Conservation (phyloP, 2,888 invertebrate species). For the Sinentomon sp. region DNA sequence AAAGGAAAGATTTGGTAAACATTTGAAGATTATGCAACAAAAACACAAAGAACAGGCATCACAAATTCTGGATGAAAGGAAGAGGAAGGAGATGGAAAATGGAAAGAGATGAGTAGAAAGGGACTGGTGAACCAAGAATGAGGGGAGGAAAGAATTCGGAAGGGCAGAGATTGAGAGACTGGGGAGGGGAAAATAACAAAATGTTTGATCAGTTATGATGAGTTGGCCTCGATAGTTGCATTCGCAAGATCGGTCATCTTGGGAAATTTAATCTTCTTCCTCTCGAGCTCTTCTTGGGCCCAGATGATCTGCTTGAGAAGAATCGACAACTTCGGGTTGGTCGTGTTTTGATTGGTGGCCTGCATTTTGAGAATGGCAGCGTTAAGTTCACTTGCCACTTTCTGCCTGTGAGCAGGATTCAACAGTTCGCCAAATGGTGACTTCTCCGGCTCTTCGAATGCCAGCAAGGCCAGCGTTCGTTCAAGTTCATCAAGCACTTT, state of each 20-base stretch:
- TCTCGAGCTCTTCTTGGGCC: constrained; percentile 85
- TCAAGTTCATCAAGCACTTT: constrained; percentile 26
- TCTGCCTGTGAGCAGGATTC: constrained; percentile 76
- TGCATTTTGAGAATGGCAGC: constrained; percentile 89
- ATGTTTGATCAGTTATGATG: no score
- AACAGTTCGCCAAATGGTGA: constrained; percentile 87
- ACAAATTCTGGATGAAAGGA: no score
- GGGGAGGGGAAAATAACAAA: no score
- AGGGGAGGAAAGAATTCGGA: no score
- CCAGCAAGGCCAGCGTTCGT: constrained; percentile 67
- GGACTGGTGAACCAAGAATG: no score
- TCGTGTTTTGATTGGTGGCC: constrained; percentile 63
- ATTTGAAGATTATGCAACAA: no score
- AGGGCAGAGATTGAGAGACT: no score
- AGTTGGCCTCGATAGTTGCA: constrained; percentile 53
- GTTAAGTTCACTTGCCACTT: constrained; percentile 88
- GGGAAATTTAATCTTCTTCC: constrained; percentile 77
- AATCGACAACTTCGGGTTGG: constrained; percentile 69
- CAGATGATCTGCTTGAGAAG: constrained; percentile 74
- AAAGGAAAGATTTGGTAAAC: no score
- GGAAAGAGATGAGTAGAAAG: no score
- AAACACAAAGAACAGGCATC: no score
- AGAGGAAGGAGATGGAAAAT: no score
- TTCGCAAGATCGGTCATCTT: constrained; percentile 77
- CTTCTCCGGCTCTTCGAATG: constrained; percentile 81